Evolutionary conservation across 2,888 invertebrate species (phyloP), one percentile per base, ranked within the genome.

Genomic region (Sesia bembeciformis): DNA sequence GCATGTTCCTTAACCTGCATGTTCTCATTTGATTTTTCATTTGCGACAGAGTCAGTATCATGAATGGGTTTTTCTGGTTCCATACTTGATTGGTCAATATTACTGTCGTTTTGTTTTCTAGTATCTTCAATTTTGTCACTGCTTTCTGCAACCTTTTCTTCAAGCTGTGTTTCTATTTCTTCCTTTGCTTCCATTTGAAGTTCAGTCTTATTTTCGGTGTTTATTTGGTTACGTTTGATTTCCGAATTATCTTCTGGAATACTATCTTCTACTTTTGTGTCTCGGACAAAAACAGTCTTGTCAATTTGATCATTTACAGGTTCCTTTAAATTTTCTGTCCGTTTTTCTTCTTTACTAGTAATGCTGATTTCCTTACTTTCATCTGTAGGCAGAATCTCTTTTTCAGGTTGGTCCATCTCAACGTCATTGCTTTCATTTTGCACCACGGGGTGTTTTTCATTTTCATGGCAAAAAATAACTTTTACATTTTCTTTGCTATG

Each of bases 401-500:
- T 23, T 23, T 23, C 2, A 23, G 23, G 23, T 23, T 23, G 23
- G 23, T 23, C 23, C 23, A 23, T 23, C 23, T 23, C 23, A 23
- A 23, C 23, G 23, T 23, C 23, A 23, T 23, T 23, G 23, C 23
- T 23, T 23, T 23, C 23, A 23, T 23, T 23, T 23, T 23, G 23
- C 23, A 23, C 23, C 23, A 23, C 23, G 2, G 23, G 23, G 23
- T 23, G 23, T 23, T 23, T 23, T 23, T 23, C 23, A 23, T 2
- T 23, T 23, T 23, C 23, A 23, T 23, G 23, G 23, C 23, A 23
- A 23, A 23, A 23, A 23, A 2, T 23, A 23, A 23, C 23, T 40
- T 54, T 57, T 53, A 57, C 49, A 53, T 53, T 58, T 52, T 64
- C 60, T 55, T 61, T 62, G 51, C 58, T 58, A 52, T 62, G 52